phyloP scores from a whole-genome alignment of 2,797 vertebrate genomes.

The Gephyroberyx darwinii region DNA sequence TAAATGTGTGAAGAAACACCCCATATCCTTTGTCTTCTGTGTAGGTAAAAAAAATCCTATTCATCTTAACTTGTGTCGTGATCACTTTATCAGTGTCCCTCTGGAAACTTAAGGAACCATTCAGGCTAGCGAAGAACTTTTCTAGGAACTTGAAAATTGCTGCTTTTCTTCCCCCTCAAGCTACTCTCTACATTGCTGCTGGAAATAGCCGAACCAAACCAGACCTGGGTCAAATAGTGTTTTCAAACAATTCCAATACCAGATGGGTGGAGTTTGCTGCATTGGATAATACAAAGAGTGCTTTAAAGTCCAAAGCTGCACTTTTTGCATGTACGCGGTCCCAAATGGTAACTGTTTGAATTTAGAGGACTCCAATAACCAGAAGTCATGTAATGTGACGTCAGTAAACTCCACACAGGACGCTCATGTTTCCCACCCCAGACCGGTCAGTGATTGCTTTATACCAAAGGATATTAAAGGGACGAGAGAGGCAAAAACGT shows the following conservation, averaged over 20 bases:
- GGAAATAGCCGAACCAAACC: conserved; percentile 44
- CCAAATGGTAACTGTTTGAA: no score
- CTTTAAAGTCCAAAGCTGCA: neutral
- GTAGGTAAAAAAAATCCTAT: neutral
- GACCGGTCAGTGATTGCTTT: neutral
- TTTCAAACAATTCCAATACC: neutral
- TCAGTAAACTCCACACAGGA: neutral
- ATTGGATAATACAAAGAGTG: neutral
- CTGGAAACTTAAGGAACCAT: neutral
- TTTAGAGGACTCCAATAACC: neutral
- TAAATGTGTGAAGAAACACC: conserved; percentile 8
- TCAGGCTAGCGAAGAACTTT: neutral
- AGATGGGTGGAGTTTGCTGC: neutral
- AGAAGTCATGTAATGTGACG: neutral
- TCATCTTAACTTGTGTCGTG: neutral
- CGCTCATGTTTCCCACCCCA: conserved; percentile 1
- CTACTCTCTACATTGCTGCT: conserved; percentile 29
- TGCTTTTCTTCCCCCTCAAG: conserved; percentile 10
- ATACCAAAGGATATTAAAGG: conserved; percentile 18
- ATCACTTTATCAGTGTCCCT: conserved; percentile 19
- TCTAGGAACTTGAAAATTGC: neutral
- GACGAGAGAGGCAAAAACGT: conserved; percentile 1
- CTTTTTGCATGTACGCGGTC: neutral
- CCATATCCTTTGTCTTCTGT: conserved; percentile 16
- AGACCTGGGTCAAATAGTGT: conserved; percentile 30